Evolutionary conservation across 2,113 vertebrate genomes (phyloP).

Genomic region (Irena cyanogastra): DNA sequence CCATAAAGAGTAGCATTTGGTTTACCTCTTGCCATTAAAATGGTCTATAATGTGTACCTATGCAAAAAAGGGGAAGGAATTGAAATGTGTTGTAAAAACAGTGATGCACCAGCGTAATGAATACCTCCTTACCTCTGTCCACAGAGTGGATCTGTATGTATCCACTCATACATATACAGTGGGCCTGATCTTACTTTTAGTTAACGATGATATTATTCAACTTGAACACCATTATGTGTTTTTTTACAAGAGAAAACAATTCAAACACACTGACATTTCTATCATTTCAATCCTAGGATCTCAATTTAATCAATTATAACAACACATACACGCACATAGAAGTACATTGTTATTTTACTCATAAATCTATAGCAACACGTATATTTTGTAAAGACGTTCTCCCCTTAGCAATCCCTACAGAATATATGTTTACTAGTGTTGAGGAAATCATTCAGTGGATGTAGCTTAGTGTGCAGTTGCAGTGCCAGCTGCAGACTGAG

Average conservation of each 20-base stretch:
- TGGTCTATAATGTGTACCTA: not conserved
- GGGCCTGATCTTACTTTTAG: not conserved
- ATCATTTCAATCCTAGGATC: not conserved
- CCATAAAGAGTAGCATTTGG: not conserved
- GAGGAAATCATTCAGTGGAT: not conserved
- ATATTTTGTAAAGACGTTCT: not conserved
- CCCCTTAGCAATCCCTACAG: not conserved
- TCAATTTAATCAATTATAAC: not conserved
- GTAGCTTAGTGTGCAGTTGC: not conserved
- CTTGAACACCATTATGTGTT: not conserved
- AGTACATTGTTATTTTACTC: not conserved
- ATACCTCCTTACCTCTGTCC: not conserved
- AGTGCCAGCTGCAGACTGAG: not conserved
- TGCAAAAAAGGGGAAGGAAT: not conserved
- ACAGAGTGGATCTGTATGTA: no score
- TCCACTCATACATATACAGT: not conserved
- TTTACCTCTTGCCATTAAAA: not conserved
- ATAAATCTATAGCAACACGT: rapidly evolving
- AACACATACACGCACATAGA: not conserved
- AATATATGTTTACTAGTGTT: rapidly evolving
- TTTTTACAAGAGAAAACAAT: not conserved
- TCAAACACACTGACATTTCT: not conserved
- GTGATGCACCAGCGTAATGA: not conserved
- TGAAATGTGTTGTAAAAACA: not conserved
- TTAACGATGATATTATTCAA: not conserved